Evolutionary conservation across 2,797 vertebrate genomes (phyloP).

Genomic region (Phalloptychus januarius): DNA sequence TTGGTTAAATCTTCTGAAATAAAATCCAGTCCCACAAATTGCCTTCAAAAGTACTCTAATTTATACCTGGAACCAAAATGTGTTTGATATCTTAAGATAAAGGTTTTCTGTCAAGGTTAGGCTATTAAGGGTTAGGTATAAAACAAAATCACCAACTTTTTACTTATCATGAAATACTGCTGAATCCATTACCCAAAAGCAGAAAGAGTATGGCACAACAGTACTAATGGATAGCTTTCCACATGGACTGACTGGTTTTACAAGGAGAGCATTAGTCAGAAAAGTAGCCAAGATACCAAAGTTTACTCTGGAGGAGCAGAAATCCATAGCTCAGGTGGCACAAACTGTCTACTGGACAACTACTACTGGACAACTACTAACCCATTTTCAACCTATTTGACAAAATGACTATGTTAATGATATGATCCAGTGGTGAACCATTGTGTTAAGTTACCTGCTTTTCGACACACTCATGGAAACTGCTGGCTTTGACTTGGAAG

Average conservation of each 20-base stretch:
- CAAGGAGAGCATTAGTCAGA: background rate
- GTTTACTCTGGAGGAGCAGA: background rate
- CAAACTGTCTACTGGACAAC: background rate
- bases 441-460: no score
- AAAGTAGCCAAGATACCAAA: background rate
- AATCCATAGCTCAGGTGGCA: background rate
- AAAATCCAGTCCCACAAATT: background rate
- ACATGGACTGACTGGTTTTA: background rate
- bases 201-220: background rate
- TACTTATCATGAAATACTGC: background rate
- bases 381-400: background rate
- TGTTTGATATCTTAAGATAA: background rate
- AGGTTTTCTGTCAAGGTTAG: no score
- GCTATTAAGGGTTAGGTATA: background rate
- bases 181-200: background rate
- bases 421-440: no score
- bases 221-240: background rate
- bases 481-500: no score
- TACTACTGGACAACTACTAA: background rate
- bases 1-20: background rate
- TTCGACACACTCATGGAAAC: no score
- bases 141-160: background rate
- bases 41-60: background rate
- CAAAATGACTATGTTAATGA: background rate
- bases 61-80: background rate